Base-by-base conservation (phyloP, 2,797 vertebrate species). In the Sebastolobus altivelis region DNA sequence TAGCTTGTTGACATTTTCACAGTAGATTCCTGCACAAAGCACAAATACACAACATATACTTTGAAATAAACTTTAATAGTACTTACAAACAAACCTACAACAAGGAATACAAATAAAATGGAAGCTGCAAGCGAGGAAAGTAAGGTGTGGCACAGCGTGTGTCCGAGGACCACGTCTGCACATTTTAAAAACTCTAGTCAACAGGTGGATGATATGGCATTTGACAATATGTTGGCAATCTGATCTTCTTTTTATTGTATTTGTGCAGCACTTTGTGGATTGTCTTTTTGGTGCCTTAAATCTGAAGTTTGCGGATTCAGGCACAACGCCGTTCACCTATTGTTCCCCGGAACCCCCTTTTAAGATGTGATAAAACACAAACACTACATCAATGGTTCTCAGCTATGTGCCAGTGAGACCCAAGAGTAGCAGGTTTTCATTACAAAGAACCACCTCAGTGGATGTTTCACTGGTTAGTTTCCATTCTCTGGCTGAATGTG, bases 61-160 rank as follows among this genome's bases (percentile, higher is more conserved):
- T 95, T 91, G 94, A 97, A 97, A 97, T 97, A 96, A 97, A 97
- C 93, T 97, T 97, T 94, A 97, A 97, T 97, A 96, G 95, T 96
- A 97, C 96, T 94, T 95, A 93, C 89, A 94, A 97, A 96, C 93
- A 96, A 91, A 96, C 95, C 96, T 97, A 97, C 96, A 96, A 92
- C 93, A 93, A 95, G 87, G 81, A 93, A 96, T 96, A 97, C 93
- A 96, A 96, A 95, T 87, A 93, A 93, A 95, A 94, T 92, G 93
- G 91, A 96, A 95, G 93, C 92, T 95, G 96, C 95, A 98, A 95
- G 94, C 95, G 94, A 89, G 83, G 76, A 88, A 91, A 90, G 86
- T 66, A 87, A 84, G 55, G 72, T 91, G 88, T 84, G 88, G 85
- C 80, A 82, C 78, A 91, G 83, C 4, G 40, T 63, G 77, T 80